Percentiles rank a stretch among this genome's conserved stretches.
These are phyloP conservation scores for Colistium nudipinnis DNA, from an alignment of 2,113 vertebrate species.

Conservation along the genomic window DNA sequence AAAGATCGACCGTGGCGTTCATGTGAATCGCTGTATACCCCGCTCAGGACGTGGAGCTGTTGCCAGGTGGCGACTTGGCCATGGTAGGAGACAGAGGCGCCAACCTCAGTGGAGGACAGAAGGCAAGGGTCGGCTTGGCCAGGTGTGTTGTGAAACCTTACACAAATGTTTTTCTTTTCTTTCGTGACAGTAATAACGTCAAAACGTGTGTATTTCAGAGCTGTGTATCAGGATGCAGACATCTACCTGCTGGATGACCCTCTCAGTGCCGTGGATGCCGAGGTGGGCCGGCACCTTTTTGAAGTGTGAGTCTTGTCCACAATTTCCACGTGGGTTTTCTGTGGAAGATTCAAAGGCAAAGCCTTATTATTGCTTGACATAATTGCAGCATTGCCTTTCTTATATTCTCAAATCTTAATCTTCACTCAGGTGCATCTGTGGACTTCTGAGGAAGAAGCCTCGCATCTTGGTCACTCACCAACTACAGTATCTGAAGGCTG, in stretches of 20 bases:
- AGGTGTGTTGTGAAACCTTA: conserved; percentile 75
- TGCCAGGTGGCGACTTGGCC: conserved; percentile 90
- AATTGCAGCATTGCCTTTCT: background rate
- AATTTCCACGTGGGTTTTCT: too few relatives aligned
- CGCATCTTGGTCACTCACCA: conserved; percentile 95
- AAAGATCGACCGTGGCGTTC: background rate
- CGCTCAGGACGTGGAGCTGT: conserved; percentile 88
- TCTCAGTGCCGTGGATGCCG: conserved; percentile 93
- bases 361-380: background rate
- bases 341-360: background rate
- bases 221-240: conserved; percentile 95
- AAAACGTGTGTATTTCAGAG: conserved; percentile 76
- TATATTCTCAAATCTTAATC: conserved; percentile 4
- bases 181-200: conserved; percentile 6
- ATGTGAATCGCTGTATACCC: conserved; percentile 31
- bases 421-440: conserved; percentile 90
- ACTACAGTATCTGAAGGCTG: conserved; percentile 91
- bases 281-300: conserved; percentile 93
- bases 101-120: conserved; percentile 95
- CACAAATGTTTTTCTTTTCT: background rate
- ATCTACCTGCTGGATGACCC: conserved; percentile 97
- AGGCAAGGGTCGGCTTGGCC: conserved; percentile 92
- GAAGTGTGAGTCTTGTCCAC: conserved; percentile 84
- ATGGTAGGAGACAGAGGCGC: conserved; percentile 92
- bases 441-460: conserved; percentile 89